Evolutionary conservation across 2,888 invertebrate species (phyloP), one percentile per base, ranked within the genome.

Genomic region (Lycia hirtaria): DNA sequence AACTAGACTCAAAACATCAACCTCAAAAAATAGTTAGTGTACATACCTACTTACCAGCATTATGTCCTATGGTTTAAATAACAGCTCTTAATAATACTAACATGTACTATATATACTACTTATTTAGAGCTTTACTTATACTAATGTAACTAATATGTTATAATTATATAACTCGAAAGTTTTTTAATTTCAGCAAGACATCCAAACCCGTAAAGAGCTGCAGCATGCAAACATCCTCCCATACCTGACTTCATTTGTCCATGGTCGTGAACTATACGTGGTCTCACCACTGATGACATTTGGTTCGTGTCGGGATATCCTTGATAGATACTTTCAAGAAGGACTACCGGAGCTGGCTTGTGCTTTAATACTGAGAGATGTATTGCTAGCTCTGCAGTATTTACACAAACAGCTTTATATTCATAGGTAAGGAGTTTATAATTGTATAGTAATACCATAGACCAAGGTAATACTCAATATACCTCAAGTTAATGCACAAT

Each of bases 261-360:
- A 93, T 55, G 95, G 95, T n/a, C 93, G 94, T 35, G 95, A 97
- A 78, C 91, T 98, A 26, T 96, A 95, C 84, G 94, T 96, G 4
- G 94, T 97, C 12, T 95, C 96, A 66, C 97, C 97, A 0, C 91
- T 97, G 7, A 96, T 97, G 96, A 95, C 94, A 20, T 96, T 95
- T 77, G 96, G 97, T 2, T 97, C 97, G 0, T 96, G 97, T 74
- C 93, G 95, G 58, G 96, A 97, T 78, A 93, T 97, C 65, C 92
- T 98, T 5, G 93, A 94, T 71, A 94, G 94, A 66, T 95, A 96
- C 86, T 98, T 97, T 81, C 93, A 85, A 6, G 88, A 91, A 87
- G 98, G 98, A 2, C 89, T 98, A 52, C 95, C 97, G 0, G 98
- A 98, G 84, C 87, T 95, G 43, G 95, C 97, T 5, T 95, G 97